A percentile compares a stretch with the other conserved stretches of the same genome.
phyloP scores from a whole-genome alignment of 2,797 vertebrate genomes.

The Trichosurus vulpecula region DNA sequence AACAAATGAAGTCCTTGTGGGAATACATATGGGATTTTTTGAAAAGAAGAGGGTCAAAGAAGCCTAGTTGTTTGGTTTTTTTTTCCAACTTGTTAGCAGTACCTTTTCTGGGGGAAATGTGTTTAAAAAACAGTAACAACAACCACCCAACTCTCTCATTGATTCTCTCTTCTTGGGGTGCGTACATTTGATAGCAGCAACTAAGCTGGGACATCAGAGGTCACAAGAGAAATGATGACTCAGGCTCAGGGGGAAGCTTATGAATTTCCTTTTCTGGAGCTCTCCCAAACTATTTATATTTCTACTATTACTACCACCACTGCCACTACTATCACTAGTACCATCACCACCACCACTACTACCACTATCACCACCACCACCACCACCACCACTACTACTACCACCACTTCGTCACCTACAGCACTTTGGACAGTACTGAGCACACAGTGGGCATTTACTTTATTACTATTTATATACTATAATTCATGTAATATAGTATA shows the following conservation, averaged over 20 bases:
- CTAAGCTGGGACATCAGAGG: conserved; percentile 3
- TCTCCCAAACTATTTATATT: conserved; percentile 7
- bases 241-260: conserved; percentile 23
- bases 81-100: neutral
- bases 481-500: neutral
- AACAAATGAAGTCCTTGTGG: neutral
- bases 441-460: neutral
- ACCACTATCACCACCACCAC: too few species aligned
- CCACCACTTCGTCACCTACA: too few species aligned
- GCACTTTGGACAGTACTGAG: neutral
- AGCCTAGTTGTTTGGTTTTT: neutral
- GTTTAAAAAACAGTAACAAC: neutral
- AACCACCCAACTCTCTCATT: neutral
- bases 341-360: too few species aligned
- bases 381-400: too few species aligned
- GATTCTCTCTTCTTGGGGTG: neutral
- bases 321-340: rapidly evolving
- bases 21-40: neutral
- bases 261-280: conserved; percentile 61
- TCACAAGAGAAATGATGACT: conserved; percentile 40
- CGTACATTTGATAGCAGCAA: neutral
- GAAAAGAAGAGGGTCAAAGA: neutral
- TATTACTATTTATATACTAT: neutral
- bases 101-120: neutral
- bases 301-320: neutral